Evolutionary conservation across 2,888 invertebrate species (phyloP), one percentile per base, ranked within the genome.

Genomic region (Limnephilus marmoratus): DNA sequence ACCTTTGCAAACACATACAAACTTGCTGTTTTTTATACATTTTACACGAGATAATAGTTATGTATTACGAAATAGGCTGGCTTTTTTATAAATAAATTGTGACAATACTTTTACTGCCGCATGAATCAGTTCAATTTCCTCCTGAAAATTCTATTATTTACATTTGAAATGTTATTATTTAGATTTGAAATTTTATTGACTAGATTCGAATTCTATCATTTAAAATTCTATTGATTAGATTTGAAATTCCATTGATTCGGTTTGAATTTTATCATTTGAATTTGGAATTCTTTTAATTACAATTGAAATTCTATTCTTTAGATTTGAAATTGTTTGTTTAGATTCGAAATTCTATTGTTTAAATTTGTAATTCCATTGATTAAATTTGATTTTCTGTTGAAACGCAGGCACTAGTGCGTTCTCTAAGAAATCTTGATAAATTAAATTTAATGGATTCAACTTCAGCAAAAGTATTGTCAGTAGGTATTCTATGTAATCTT

Each of bases 1-100:
- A 92, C 92, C 80, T 37, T 85, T 90, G 81, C 90, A 85, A 86
- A 86, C 85, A 86, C 85, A 90, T 81, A 90, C 90, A 85, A 37
- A 85, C 85, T 68, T 85, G 90, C 90, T 85, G 90, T 90, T 90
- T 90, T 90, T 90, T 86, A 86, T 86, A 86, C 85, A 86, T 41
- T 83, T 83, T 83, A 83, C 83, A 83, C 37, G 5, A 45, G n/a
- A 86, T 45, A 24, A 45, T 86, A 31, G 31, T 82, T 34, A 82
- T 41, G 41, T 41, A 41, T 34, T 34, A 34, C 4, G 34, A 82
- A 45, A 45, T 45, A n/a, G 85, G n/a, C 24, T 45, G 85, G 45
- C 85, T 86, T 86, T 86, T 86, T 82, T 82, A 82, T 82, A 82
- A 29, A 86, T 86, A 86, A 45, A 86, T 37, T 41, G 49, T 45